Percentiles rank a stretch among this genome's conserved stretches.
Conservation (phyloP, 2,888 invertebrate species). For the Caenorhabditis macrosperma region DNA sequence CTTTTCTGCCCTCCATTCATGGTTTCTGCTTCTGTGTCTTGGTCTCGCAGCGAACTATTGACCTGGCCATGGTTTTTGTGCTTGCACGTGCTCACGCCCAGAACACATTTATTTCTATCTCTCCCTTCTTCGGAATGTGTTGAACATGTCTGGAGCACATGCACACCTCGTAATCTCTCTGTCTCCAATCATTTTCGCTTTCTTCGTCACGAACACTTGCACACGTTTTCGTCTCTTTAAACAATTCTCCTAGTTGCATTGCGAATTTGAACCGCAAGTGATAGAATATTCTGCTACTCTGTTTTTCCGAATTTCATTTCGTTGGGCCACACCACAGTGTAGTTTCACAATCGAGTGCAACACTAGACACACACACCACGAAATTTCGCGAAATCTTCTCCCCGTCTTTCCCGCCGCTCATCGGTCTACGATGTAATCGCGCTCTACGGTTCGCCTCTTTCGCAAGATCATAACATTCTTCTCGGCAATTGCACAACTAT, state of each 20-base stretch:
- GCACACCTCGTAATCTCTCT: too few relatives aligned
- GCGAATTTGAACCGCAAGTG: too few relatives aligned
- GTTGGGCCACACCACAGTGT: slow-evolving; percentile 1
- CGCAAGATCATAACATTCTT: background rate
- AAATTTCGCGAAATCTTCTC: background rate
- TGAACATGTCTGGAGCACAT: too few relatives aligned
- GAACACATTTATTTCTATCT: background rate
- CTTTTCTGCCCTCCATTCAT: too few relatives aligned
- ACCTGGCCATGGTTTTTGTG: background rate
- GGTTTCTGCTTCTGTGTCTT: slow-evolving; percentile 1
- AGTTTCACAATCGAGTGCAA: slow-evolving; percentile 27
- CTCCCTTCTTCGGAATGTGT: too few relatives aligned
- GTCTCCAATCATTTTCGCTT: too few relatives aligned
- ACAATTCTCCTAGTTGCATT: too few relatives aligned
- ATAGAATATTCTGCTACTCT: too few relatives aligned
- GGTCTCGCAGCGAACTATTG: background rate
- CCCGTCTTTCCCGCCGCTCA: background rate
- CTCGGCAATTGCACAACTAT: slow-evolving; percentile 12
- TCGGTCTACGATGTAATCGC: slow-evolving; percentile 8
- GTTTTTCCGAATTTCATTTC: background rate
- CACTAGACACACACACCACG: slow-evolving; percentile 2
- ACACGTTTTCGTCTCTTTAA: too few relatives aligned
- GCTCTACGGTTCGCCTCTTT: slow-evolving; percentile 19
- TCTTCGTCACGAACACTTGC: too few relatives aligned
- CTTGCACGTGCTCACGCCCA: background rate